Conservation (phyloP, 2,113 vertebrate species). For the Dipodomys stephensi region DNA sequence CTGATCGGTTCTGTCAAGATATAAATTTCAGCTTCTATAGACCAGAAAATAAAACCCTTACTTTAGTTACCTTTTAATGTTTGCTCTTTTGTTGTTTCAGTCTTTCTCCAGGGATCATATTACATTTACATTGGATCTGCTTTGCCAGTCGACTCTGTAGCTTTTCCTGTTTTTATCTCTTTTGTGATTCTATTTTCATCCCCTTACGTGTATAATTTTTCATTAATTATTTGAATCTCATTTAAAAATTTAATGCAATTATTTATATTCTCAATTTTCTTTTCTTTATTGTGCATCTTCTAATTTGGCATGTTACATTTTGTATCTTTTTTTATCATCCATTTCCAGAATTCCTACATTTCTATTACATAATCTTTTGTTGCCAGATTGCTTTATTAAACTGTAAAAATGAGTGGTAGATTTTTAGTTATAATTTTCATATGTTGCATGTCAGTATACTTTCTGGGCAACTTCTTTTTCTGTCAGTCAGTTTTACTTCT, state of each 20-base stretch:
- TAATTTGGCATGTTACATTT: neutral
- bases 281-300: neutral
- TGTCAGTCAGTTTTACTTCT: constrained; percentile 1
- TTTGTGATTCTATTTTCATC: constrained; percentile 5
- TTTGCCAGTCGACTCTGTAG: constrained; percentile 5
- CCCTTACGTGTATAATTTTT: neutral
- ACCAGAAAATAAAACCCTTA: neutral
- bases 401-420: neutral
- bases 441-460: neutral
- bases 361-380: neutral
- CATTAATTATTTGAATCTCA: constrained; percentile 24
- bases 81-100: neutral
- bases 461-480: neutral
- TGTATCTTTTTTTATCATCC: neutral
- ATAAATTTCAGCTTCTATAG: neutral
- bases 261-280: neutral
- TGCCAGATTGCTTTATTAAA: neutral
- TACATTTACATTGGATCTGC: neutral
- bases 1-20: neutral
- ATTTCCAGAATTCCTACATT: neutral
- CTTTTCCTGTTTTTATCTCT: neutral
- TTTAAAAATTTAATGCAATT: neutral
- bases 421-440: constrained; percentile 19
- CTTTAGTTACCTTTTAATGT: constrained; percentile 52
- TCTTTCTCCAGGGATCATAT: neutral